Evolutionary conservation across 2,113 vertebrate species (phyloP).

Genomic region (Catagonus wagneri): DNA sequence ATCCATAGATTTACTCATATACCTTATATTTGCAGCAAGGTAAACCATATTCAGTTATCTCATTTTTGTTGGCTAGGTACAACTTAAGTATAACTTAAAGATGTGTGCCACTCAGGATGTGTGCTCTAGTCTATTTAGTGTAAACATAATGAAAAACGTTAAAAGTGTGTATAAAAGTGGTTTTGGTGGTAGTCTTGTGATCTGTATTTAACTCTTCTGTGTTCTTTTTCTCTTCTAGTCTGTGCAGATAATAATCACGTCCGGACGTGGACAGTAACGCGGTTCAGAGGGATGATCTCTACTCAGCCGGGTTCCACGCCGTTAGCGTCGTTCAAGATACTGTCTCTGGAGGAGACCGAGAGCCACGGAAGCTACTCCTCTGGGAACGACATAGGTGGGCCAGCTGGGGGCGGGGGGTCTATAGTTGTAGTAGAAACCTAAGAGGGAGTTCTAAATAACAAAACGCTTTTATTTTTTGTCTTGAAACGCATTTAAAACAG

Average conservation of each 20-base stretch:
- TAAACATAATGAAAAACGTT: background rate
- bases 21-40: background rate
- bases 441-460: background rate
- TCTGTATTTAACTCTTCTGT: background rate
- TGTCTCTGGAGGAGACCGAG: conserved; percentile 97
- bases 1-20: background rate
- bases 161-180: background rate
- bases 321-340: conserved; percentile 97
- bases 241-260: conserved; percentile 99
- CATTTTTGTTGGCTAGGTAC: background rate
- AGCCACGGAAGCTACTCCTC: conserved; percentile 97
- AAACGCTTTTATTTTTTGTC: background rate
- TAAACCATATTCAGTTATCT: background rate
- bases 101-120: background rate
- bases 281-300: conserved; percentile 98
- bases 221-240: conserved; percentile 86
- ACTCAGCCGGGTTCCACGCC: conserved; percentile 98
- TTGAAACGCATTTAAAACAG: conserved; percentile 8
- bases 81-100: background rate
- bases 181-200: too few relatives aligned
- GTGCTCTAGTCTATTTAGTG: background rate
- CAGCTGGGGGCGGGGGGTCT: background rate
- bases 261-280: conserved; percentile 97
- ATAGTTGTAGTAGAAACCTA: background rate
- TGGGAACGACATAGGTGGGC: conserved; percentile 96